Evolutionary conservation across 2,888 invertebrate genomes (phyloP).

Genomic region (Patella caerulea): DNA sequence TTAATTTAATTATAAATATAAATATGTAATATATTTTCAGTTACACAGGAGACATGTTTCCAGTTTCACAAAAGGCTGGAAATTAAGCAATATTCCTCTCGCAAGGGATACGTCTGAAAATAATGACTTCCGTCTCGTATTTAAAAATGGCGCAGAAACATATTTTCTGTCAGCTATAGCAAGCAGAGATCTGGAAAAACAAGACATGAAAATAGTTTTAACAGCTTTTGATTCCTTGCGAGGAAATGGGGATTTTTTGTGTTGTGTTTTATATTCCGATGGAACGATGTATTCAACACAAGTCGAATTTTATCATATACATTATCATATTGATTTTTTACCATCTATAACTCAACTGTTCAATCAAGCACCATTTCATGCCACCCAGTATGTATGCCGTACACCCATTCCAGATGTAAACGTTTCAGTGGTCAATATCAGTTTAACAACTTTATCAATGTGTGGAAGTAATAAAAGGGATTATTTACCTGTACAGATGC

Average conservation of each 20-base stretch:
- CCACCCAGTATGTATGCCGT: background rate
- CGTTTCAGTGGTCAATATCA: background rate
- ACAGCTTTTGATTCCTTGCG: background rate
- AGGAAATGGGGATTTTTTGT: background rate
- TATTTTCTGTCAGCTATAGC: background rate
- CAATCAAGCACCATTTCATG: background rate
- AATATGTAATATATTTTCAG: no score
- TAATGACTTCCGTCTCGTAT: no score
- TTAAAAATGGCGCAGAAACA: background rate
- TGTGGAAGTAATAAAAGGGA: background rate
- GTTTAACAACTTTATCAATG: background rate
- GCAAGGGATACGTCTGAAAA: no score
- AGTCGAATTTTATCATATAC: background rate
- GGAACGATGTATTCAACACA: background rate
- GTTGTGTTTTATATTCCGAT: background rate
- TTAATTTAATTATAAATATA: no score
- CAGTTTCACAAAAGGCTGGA: no score
- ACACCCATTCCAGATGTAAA: background rate
- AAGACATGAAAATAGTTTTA: background rate
- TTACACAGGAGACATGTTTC: no score
- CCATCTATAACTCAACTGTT: background rate
- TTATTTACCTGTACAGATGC: background rate
- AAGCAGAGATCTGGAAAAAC: background rate
- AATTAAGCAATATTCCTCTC: no score
- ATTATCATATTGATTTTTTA: background rate